Conservation (phyloP, 2,888 invertebrate genomes). For the Drosophila anceps region DNA sequence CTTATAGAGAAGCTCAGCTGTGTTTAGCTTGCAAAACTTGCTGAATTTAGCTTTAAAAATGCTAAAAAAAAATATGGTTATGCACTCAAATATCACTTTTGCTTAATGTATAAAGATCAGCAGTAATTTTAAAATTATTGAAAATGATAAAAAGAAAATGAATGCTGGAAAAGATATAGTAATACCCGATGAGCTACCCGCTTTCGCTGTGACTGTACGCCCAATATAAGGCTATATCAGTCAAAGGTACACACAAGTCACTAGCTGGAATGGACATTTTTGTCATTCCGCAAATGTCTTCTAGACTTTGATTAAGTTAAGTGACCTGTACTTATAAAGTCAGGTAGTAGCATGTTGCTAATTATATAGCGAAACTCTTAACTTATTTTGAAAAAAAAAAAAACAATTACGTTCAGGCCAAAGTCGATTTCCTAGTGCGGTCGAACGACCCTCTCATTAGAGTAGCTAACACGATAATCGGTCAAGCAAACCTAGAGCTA, state of each 20-base stretch:
- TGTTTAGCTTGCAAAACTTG: too few relatives aligned
- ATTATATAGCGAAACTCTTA: constrained; percentile 26
- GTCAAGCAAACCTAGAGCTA: not conserved
- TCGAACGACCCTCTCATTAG: constrained; percentile 27
- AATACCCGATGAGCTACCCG: not conserved
- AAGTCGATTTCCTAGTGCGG: constrained; percentile 37
- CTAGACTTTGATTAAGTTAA: not conserved
- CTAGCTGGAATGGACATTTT: not conserved
- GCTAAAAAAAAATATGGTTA: too few relatives aligned
- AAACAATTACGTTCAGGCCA: constrained; percentile 7
- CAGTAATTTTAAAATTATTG: not conserved
- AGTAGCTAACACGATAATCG: constrained; percentile 22
- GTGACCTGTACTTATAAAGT: constrained; percentile 1
- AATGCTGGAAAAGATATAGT: not conserved
- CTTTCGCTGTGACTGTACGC: too few relatives aligned
- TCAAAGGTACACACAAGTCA: too few relatives aligned
- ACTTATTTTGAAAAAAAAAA: too few relatives aligned
- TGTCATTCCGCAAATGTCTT: not conserved
- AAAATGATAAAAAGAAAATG: not conserved
- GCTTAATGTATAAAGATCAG: not conserved
- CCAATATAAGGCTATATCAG: too few relatives aligned
- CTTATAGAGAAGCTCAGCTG: too few relatives aligned
- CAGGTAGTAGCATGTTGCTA: constrained; percentile 32
- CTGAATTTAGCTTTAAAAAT: too few relatives aligned
- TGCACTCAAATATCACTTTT: too few relatives aligned